phyloP scores from a whole-genome alignment of 2,797 vertebrate species.

The Lutjanus argentimaculatus region DNA sequence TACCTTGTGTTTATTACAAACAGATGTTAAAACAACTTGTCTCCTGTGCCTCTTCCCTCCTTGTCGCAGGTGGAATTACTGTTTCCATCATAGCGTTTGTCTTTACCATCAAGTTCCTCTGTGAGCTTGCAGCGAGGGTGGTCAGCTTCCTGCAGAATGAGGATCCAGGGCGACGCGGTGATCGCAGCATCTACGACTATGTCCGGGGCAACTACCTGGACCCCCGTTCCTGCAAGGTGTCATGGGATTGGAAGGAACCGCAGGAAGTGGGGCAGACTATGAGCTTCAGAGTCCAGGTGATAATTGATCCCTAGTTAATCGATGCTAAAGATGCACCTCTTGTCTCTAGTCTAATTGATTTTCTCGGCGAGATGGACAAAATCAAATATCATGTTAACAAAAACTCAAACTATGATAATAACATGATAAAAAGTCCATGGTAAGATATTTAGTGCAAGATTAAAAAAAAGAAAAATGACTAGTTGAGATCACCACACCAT shows the following conservation, averaged over 20 bases:
- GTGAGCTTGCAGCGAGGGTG: conserved; percentile 97
- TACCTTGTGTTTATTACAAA: neutral
- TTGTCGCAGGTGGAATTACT: conserved; percentile 95
- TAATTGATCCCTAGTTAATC: neutral
- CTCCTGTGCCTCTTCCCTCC: conserved; percentile 16
- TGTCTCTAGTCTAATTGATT: neutral
- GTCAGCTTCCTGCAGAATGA: conserved; percentile 99
- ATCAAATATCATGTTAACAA: too few species aligned
- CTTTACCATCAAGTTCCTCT: conserved; percentile 99
- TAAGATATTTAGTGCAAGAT: too few species aligned
- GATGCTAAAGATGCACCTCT: neutral
- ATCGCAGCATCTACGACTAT: conserved; percentile 99
- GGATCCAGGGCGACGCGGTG: conserved; percentile 94
- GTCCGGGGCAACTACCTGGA: conserved; percentile 99
- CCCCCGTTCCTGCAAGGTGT: conserved; percentile 97
- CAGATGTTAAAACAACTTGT: neutral
- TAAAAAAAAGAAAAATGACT: too few species aligned
- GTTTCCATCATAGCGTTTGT: conserved; percentile 99
- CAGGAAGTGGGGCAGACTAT: conserved; percentile 99
- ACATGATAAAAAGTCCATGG: too few species aligned
- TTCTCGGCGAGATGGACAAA: neutral
- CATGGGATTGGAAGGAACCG: conserved; percentile 99
- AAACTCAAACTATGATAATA: too few species aligned
- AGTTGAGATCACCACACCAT: too few species aligned
- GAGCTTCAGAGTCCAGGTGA: conserved; percentile 98